Evolutionary conservation across 2,797 vertebrate species (phyloP).

Genomic region (Thripadectes ignobilis): DNA sequence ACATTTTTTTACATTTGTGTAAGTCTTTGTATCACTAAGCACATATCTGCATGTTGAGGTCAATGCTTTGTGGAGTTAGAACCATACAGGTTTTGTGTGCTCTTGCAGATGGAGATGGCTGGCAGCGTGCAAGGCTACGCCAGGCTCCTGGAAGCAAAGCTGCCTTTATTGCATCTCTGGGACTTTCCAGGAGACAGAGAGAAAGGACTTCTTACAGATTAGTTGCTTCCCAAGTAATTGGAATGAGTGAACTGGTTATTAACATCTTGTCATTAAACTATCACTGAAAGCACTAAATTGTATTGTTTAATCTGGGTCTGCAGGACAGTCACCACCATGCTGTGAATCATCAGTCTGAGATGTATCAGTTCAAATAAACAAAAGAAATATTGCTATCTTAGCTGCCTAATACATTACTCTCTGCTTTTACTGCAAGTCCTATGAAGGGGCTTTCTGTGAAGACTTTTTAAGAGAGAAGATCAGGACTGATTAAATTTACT

Average conservation of each 20-base stretch:
- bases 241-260: not conserved
- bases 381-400: not conserved
- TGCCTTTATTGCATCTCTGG: not conserved
- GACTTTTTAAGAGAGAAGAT: not conserved
- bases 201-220: not conserved
- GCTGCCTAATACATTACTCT: not conserved
- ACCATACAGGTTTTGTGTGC: not conserved
- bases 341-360: not conserved
- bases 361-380: not conserved
- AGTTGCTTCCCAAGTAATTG: not conserved
- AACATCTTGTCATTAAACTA: not conserved
- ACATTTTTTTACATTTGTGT: not conserved
- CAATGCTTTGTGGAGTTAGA: not conserved
- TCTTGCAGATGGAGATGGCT: not conserved
- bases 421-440: not conserved
- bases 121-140: not conserved
- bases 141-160: conserved; percentile 14
- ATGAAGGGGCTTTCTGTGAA: not conserved
- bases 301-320: not conserved
- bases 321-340: not conserved
- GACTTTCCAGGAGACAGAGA: not conserved
- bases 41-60: not conserved
- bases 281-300: not conserved
- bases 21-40: not conserved
- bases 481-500: not conserved